phyloP scores from a whole-genome alignment of 2,113 vertebrate genomes.

The Empidonax traillii region DNA sequence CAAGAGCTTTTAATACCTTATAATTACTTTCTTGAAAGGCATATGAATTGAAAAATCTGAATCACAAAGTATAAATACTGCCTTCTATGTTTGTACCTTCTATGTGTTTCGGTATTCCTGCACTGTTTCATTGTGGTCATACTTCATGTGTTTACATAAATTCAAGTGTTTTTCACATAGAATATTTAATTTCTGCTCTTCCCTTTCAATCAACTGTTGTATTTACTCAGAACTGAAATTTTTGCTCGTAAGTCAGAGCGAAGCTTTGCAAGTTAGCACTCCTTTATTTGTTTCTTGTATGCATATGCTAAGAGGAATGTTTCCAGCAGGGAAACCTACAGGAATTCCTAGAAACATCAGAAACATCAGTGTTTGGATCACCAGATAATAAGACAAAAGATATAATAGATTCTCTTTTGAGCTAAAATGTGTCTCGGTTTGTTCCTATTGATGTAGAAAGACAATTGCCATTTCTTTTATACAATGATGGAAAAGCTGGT shows the following conservation, averaged over 20 bases:
- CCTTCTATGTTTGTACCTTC: not conserved
- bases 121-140: not conserved
- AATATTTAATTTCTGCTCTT: not conserved
- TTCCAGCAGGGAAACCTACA: not conserved
- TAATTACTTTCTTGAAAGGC: not conserved
- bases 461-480: not conserved
- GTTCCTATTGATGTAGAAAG: not conserved
- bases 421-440: not conserved
- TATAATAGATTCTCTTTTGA: not conserved
- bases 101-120: not conserved
- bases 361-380: not conserved
- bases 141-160: not conserved
- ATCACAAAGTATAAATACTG: not conserved
- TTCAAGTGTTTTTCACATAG: not conserved
- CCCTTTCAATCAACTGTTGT: not conserved
- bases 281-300: not conserved
- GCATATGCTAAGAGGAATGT: not conserved
- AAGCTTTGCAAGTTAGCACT: not conserved
- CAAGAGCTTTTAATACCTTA: not conserved
- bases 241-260: not conserved
- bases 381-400: not conserved
- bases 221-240: not conserved
- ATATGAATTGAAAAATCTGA: not conserved
- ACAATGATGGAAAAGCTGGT: not conserved
- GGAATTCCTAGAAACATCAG: not conserved